Evolutionary conservation across 2,797 vertebrate genomes (phyloP).

Genomic region (Danio aesculapii): DNA sequence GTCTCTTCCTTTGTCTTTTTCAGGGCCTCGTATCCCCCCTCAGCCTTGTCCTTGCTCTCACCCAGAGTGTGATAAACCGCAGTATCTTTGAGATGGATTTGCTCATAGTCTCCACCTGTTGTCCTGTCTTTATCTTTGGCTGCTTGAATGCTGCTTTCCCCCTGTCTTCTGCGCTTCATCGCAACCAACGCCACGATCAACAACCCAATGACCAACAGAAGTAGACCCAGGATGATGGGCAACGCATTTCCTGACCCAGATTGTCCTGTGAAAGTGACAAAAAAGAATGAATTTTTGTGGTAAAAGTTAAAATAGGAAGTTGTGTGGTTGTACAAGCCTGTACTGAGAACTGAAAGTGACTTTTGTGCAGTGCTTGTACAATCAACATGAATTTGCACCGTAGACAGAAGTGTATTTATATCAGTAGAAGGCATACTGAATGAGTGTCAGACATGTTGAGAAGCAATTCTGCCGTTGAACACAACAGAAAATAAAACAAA

Average conservation of each 20-base stretch:
- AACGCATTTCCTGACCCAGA: accelerated
- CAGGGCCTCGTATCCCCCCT: not conserved
- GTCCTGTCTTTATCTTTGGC: not conserved
- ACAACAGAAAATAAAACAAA: not conserved
- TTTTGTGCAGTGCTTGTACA: too few species aligned
- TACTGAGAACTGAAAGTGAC: constrained; percentile 6
- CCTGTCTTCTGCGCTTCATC: not conserved
- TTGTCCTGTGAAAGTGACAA: not conserved
- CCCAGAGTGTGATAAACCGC: constrained; percentile 21
- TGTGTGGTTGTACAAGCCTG: not conserved
- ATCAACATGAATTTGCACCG: not conserved
- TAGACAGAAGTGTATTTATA: not conserved
- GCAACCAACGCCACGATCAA: not conserved
- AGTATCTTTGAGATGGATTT: too few species aligned
- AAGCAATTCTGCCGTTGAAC: not conserved
- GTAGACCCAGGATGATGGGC: not conserved
- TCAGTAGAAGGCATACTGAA: too few species aligned
- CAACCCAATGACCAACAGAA: not conserved
- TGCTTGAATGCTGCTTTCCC: not conserved
- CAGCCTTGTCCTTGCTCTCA: not conserved
- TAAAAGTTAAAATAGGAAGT: not conserved
- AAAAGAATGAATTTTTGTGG: not conserved
- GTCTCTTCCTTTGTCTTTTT: not conserved
- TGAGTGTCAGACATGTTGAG: not conserved
- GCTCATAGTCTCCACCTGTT: constrained; percentile 22